These are phyloP conservation scores for Gymnocheta viridis DNA, from an alignment of 2,888 invertebrate species.

Conservation along the genomic window DNA sequence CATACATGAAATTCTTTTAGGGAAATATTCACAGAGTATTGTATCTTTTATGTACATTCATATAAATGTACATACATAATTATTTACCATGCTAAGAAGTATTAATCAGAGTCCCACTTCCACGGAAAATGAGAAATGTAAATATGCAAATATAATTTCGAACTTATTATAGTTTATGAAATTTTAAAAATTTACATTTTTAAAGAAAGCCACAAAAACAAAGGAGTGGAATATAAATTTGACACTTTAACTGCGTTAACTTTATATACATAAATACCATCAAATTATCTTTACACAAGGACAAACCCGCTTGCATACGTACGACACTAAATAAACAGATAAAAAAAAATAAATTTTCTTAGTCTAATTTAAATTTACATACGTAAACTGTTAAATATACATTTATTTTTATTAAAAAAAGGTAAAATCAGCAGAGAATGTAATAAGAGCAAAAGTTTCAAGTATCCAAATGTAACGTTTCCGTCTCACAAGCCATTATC, in stretches of 20 bases:
- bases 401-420: background rate
- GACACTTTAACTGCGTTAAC: conserved; percentile 57
- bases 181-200: background rate
- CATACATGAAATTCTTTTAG: too few species aligned
- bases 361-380: background rate
- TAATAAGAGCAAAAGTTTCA: background rate
- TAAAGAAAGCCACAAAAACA: background rate
- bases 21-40: too few species aligned
- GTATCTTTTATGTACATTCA: too few species aligned
- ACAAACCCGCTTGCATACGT: conserved; percentile 29
- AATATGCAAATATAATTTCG: background rate
- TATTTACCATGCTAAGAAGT: background rate
- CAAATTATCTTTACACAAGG: conserved; percentile 28
- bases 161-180: background rate
- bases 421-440: background rate
- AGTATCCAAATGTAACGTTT: conserved; percentile 50
- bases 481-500: conserved; percentile 48
- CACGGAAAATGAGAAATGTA: background rate
- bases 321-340: background rate
- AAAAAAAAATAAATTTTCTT: background rate
- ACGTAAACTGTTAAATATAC: background rate
- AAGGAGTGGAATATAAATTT: conserved; percentile 7
- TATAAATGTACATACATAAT: background rate
- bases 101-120: background rate
- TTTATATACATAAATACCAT: conserved; percentile 39